Base-by-base conservation (phyloP, 1,140 invertebrate species). In the Lethocerus indicus region DNA sequence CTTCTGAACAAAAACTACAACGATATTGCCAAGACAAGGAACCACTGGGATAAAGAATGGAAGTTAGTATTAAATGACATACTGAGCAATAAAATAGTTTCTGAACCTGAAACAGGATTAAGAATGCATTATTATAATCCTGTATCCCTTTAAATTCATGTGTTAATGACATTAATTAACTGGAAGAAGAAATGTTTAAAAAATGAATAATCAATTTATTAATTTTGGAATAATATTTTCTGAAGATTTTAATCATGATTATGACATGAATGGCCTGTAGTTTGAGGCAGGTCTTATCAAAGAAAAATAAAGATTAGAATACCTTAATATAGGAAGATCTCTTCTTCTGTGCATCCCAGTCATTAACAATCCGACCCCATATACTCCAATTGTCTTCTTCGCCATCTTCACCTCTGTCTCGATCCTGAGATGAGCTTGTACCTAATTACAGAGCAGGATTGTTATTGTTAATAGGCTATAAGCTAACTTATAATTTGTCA, bases 301-400 rank as follows among this genome's bases (percentile, higher is more conserved):
- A n/a, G n/a, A n/a, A n/a, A 21, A 24, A 24, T 7, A 43, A 4
- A 4, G 20, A 26, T 20, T 12, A 21, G 40, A 56, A 55, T 63
- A 78, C 76, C 66, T 83, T 80, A 4, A 96, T 75, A 61, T 82
- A 83, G 32, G 77, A 72, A 61, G 80, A 82, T 57, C 90, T 88
- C 65, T 89, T 91, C 69, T 80, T 83, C 56, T 83, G 79, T 42
- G 73, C 79, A 41, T 94, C 88, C 91, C 91, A 96, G 65, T 96
- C 91, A 60, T 80, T 87, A 47, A 94, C 81, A 28, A 96, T 78
- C 35, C 81, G 74, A 4, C 90, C 89, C 93, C 93, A 97, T 2
- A 83, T 67, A 32, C 78, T 78, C 89, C 90, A 96, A 9, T 84
- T 69, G 61, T 94, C 87, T 64, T 93, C 87, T 57, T 88, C 85